Evolutionary conservation across 2,113 vertebrate species (phyloP), one percentile per base, ranked within the genome.

Genomic region (Polyodon spathula): DNA sequence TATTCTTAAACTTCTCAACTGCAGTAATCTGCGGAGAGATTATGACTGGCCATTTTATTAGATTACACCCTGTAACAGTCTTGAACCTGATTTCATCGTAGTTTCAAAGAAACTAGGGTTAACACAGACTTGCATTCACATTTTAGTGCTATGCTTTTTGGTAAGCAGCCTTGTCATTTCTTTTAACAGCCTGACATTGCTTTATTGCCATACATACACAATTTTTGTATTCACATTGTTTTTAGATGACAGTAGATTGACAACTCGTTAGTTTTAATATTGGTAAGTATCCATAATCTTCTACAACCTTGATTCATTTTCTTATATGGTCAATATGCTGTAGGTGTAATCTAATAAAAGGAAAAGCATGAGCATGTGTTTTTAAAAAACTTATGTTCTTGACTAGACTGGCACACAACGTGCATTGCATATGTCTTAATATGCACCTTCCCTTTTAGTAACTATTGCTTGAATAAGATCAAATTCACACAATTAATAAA

Each of bases 401-500:
- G 83, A 88, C 75, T 83, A 89, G 85, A 93, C 86, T 90, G 92
- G 91, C 87, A 94, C 86, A 78, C 84, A 83, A 94, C 88, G 91
- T 89, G 92, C 89, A 92, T 93, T 94, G 91, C 90, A 93, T 93
- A 90, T 90, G 89, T 88, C 80, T 89, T 88, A 89, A 91, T 91
- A 91, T 90, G 89, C 90, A 92, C 88, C 86, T 89, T 89, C 84
- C 87, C 86, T 89, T 89, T 69, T 73, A 70, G 70, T 75, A 27
- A 89, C 90, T 95, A 95, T 95, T 94, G 91, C 90, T 96, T 89
- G 87, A 89, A 86, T 85, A 92, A 91, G 91, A 90, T 91, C 90
- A 82, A 90, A 86, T 92, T 85, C 86, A 89, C 90, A 90, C 86
- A 86, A 67, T 88, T 91, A 89, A 88, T 89, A 92, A 74, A 90